Percentiles rank a stretch among this genome's conserved stretches.
phyloP scores from a whole-genome alignment of 2,888 invertebrate species.

The Drosophila planitibia region DNA sequence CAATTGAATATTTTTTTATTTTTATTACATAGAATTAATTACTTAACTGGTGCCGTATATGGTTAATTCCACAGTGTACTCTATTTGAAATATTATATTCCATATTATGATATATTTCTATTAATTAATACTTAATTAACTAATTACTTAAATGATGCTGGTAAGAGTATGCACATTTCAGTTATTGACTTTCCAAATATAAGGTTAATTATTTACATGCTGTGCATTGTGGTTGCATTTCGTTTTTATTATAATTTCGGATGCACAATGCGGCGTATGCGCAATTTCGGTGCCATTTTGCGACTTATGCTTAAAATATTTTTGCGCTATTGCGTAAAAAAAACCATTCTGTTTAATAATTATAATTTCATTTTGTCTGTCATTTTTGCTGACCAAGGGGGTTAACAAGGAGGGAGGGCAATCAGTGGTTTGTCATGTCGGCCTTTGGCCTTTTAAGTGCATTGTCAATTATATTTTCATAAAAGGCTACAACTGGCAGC shows the following conservation, averaged over 20 bases:
- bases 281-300: conserved; percentile 44
- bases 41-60: neutral
- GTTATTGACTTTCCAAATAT: neutral
- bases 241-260: conserved; percentile 32
- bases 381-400: conserved; percentile 10
- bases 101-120: neutral
- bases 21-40: neutral
- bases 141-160: neutral
- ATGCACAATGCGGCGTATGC: conserved; percentile 57
- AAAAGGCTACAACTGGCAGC: conserved; percentile 46
- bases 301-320: conserved; percentile 40
- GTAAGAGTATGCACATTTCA: conserved; percentile 4
- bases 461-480: conserved; percentile 48
- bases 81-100: neutral
- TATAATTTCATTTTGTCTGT: conserved; percentile 60
- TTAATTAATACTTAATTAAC: neutral
- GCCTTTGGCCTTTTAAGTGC: conserved; percentile 47
- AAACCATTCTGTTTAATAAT: conserved; percentile 52
- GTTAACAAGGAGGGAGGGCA: neutral
- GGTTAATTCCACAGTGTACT: neutral
- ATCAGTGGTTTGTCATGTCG: conserved; percentile 21
- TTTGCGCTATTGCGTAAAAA: conserved; percentile 45
- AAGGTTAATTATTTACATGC: conserved; percentile 30
- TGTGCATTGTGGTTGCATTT: conserved; percentile 33
- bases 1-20: neutral